Evolutionary conservation across 2,888 invertebrate genomes (phyloP).

Genomic region (Epinotia nisella): DNA sequence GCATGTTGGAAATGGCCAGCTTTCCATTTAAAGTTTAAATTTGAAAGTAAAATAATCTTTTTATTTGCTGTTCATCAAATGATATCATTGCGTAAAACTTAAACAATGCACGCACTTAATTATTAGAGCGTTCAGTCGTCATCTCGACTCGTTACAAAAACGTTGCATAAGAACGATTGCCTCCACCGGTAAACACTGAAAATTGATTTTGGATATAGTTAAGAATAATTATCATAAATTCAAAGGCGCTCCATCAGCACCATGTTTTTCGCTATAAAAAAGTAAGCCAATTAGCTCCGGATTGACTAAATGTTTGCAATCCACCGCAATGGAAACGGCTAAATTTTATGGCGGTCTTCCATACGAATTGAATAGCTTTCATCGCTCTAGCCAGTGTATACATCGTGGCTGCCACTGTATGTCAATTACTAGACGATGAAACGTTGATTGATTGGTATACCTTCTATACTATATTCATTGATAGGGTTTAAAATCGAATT

Average conservation of each 20-base stretch:
- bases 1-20: background rate
- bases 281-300: no score
- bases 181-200: background rate
- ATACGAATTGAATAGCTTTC: no score
- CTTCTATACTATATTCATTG: no score
- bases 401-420: no score
- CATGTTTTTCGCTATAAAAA: no score
- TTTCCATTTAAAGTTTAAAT: background rate
- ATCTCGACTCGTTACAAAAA: conserved; percentile 10
- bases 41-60: background rate
- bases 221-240: background rate
- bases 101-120: conserved; percentile 13
- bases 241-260: background rate
- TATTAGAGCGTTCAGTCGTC: conserved; percentile 26
- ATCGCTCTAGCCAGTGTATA: no score
- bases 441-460: no score
- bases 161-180: conserved; percentile 16
- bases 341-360: no score
- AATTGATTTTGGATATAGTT: background rate
- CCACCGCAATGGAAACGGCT: no score
- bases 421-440: no score
- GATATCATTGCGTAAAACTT: background rate
- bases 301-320: no score
- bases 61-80: background rate
- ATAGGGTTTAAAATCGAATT: no score